Base-by-base conservation (phyloP, 2,113 vertebrate species). In the Mustela lutreola region DNA sequence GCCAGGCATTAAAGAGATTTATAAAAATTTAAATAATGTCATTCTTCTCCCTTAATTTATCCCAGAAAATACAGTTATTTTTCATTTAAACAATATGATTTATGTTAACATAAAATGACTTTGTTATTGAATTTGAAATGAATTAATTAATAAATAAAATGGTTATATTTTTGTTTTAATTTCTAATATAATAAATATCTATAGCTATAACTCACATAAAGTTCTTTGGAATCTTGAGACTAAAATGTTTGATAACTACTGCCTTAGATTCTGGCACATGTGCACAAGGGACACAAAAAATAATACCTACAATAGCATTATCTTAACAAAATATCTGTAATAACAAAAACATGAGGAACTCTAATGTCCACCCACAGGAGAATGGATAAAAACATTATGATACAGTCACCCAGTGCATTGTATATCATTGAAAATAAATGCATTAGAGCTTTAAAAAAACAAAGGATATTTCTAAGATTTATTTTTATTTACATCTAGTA, bases 131-230 rank as follows among this genome's bases (percentile, higher is more conserved):
- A 80, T 81, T 76, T 75, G 7, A 62, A 94, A 62, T 93, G 11
- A 96, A 84, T 79, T 75, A 95, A 88, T 87, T 75, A 95, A 88
- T 83, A 87, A 90, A 90, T 84, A 73, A 82, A 36, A 63, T 50
- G 11, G 48, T 60, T 65, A 48, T 22, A 28, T 71, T 81, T 96
- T 79, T 95, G 28, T 76, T 93, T 78, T 76, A 71, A 79, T n/a
- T 94, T 96, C 67, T 93, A 73, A 82, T 88, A 75, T 36, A 48
- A 16, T 82, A 62, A 78, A 39, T 76, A 60, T 53, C 19, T 42
- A 65, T 21, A 75, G 6, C 16, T 65, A 39, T 22, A 94, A 94
- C 7, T 65, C 65, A 92, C 24, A 82, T 42, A 90, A 96, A 95
- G 45, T n/a, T 92, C 75, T 90, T 79, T 79, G 60, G 70, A 10